Evolutionary conservation across 1,140 invertebrate genomes (phyloP), one percentile per base, ranked within the genome.

Genomic region (Condylostylus longicornis): DNA sequence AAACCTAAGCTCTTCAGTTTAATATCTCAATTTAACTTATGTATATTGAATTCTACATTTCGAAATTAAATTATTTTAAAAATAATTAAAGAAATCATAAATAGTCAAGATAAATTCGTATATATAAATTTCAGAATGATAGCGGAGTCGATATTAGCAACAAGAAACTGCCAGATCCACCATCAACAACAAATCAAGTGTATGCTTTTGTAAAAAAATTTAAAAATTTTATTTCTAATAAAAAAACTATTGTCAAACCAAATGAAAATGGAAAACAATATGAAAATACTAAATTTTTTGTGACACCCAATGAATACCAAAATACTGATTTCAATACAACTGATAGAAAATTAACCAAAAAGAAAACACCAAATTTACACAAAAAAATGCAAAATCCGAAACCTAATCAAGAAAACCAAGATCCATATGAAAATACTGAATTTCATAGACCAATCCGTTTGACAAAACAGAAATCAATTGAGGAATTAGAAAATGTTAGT

Each of bases 141-240:
- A 58, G 66, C 59, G 40, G 62, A 40, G 43, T 64, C 12, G 65
- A 68, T 41, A 61, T 74, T 35, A 63, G 63, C 0, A 65, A 71
- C 43, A 63, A 64, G 21, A 61, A 68, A 37, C 52, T 75, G 18
- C 74, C 72, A 3, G 65, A 69, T 18, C 69, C 72, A 14, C 69
- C 71, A 4, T 48, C 59, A 33, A 51, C 57, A 1, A 65, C 62
- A 18, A 68, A 65, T 33, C 62, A 67, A 42, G 58, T 59, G 2
- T 64, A 67, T 42, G 61, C 62, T 2, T 53, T 67, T 15, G 64
- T 64, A 20, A 68, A 70, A 42, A 73, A 71, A 3, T 64, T 71
- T 12, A 69, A 65, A n/a, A 67, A 68, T 38, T 69, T 71, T 38
- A 68, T 69, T 36, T 68, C 62, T 41, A 67, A 58, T 28, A 69